phyloP scores from a whole-genome alignment of 2,888 invertebrate genomes.

The Aphodius sticticus region DNA sequence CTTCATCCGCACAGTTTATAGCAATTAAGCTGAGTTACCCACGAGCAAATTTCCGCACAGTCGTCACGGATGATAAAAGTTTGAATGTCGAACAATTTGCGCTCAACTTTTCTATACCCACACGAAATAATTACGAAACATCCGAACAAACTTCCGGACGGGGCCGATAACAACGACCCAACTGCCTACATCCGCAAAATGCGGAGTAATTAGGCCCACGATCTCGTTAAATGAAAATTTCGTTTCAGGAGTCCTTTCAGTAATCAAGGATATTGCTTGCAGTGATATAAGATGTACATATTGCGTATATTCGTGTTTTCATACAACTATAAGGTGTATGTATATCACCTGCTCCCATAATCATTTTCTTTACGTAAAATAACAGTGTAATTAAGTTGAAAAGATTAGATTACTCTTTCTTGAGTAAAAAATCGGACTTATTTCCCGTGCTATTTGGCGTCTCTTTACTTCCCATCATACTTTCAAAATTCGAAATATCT shows the following conservation, averaged over 20 bases:
- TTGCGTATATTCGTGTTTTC: too few species aligned
- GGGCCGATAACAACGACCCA: background rate
- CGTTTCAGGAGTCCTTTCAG: background rate
- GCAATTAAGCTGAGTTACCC: background rate
- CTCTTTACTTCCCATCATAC: too few species aligned
- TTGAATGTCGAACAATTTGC: background rate
- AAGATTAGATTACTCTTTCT: too few species aligned
- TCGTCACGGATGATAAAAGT: background rate
- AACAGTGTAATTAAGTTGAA: too few species aligned
- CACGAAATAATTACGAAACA: slow-evolving; percentile 4
- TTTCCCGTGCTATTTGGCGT: too few species aligned
- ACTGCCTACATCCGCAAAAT: background rate
- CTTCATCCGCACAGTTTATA: background rate
- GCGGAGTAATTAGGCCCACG: background rate
- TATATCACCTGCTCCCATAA: too few species aligned
- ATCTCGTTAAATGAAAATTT: background rate
- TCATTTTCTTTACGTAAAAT: too few species aligned
- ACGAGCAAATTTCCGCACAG: background rate
- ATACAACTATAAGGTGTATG: too few species aligned
- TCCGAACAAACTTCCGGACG: background rate
- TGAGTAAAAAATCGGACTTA: too few species aligned
- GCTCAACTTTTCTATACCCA: background rate
- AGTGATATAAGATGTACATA: too few species aligned
- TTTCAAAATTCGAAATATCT: too few species aligned
- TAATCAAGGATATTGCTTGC: too few species aligned